A percentile compares a stretch with the other conserved stretches of the same genome.
Conservation (phyloP, 2,797 vertebrate genomes). For the Gorsachius magnificus region DNA sequence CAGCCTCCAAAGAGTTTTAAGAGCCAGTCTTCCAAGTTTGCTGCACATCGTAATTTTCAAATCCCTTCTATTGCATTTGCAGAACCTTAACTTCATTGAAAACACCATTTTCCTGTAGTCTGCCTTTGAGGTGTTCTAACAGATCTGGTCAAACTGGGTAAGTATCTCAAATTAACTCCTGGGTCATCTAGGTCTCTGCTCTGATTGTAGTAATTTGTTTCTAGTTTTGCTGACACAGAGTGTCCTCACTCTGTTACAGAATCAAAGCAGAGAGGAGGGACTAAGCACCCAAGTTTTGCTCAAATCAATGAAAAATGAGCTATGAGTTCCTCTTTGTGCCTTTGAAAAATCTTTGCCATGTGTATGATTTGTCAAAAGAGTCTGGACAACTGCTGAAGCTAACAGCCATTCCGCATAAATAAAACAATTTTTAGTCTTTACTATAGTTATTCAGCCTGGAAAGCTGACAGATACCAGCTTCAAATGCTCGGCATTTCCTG, state of each 20-base stretch:
- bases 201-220: not conserved
- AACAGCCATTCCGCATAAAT: not conserved
- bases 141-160: not conserved
- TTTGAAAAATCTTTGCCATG: not conserved
- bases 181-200: not conserved
- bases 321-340: not conserved
- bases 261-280: not conserved
- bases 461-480: not conserved
- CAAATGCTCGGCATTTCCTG: not conserved
- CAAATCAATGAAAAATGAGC: not conserved
- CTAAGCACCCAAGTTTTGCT: not conserved
- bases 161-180: not conserved
- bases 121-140: not conserved
- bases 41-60: not conserved
- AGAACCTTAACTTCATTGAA: not conserved
- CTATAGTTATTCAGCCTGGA: not conserved
- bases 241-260: not conserved
- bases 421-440: not conserved
- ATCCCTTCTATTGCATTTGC: not conserved
- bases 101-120: not conserved
- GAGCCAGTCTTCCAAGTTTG: not conserved
- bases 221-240: not conserved
- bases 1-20: not conserved
- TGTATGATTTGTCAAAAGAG: not conserved
- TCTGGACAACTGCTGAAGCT: not conserved